Evolutionary conservation across 2,888 invertebrate species (phyloP), one percentile per base, ranked within the genome.

Genomic region (Drosophila neotestacea): DNA sequence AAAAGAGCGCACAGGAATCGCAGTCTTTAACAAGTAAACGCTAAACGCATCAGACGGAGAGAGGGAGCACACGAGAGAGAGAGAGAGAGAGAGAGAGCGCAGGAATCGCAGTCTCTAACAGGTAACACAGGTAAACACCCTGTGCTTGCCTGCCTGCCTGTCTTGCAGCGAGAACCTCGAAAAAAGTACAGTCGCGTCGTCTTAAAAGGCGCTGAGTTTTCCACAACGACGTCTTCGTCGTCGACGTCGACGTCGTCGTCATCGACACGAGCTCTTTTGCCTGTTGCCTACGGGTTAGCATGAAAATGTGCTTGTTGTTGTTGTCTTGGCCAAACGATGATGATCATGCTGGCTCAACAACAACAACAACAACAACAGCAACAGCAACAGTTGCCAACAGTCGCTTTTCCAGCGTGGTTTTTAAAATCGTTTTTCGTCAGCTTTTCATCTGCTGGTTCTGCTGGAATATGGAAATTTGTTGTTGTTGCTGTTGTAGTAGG

Each of bases 151-250:
- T 22, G 22, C 22, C 22, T 7, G 34, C 22, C 36, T 44, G 47
- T 30, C 39, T 22, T 11, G n/a, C 68, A 16, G 54, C 41, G 41
- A 34, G 42, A 67, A 56, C 41, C 60, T 56, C 52, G 27, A 28
- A 46, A 46, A 69, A 80, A 79, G 81, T 81, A 81, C 81, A 81
- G 81, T 81, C 79, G 68, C 81, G 79, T 64, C 65, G 46, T 64
- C 44, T 42, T 13, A 27, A 59, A 71, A 78, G 71, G 76, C 77
- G 77, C 66, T 54, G 75, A 76, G 80, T 78, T 80, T 80, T 80
- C 80, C 80, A 52, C 73, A 68, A 47, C 62, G 68, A 41, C 68
- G 68, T 61, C 69, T 42, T 52, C 73, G 48, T 55, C 32, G 32
- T 52, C 61, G 54, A 50, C 67, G 51, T 52, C 73, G 48, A 51